A percentile compares a stretch with the other conserved stretches of the same genome.
phyloP scores from a whole-genome alignment of 2,113 vertebrate species.

The Strix uralensis region DNA sequence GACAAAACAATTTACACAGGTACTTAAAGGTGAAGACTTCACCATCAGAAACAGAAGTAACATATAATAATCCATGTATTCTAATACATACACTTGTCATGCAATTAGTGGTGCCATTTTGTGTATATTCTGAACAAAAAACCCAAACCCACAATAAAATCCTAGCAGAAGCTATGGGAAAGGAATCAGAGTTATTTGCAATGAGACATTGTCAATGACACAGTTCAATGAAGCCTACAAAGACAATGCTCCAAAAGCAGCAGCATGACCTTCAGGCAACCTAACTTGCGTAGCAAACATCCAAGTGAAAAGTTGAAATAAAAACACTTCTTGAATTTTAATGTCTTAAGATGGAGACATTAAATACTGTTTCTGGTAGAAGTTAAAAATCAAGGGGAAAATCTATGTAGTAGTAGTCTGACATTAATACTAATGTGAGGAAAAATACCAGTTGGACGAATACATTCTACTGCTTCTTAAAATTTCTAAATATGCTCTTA shows the following conservation, averaged over 20 bases:
- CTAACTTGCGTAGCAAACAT: background rate
- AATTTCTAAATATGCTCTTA: background rate
- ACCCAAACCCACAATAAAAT: background rate
- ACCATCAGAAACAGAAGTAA: background rate
- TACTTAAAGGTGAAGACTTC: background rate
- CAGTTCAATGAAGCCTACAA: conserved; percentile 27
- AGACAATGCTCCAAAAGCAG: background rate
- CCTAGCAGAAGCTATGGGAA: background rate
- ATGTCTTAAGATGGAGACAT: background rate
- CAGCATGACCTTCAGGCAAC: background rate
- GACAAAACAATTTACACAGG: background rate
- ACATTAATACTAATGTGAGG: background rate
- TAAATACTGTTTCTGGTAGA: background rate
- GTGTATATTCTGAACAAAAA: background rate
- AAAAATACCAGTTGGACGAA: background rate
- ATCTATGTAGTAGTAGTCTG: background rate
- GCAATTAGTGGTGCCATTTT: background rate
- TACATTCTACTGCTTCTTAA: background rate
- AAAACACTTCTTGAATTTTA: background rate
- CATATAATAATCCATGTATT: background rate
- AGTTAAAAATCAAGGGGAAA: background rate
- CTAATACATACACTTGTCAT: background rate
- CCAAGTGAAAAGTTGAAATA: conserved; percentile 26
- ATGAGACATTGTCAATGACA: background rate
- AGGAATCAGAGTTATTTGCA: background rate